These are phyloP conservation scores for Bombus consobrinus DNA, from an alignment of 1,140 invertebrate genomes.

Conservation along the genomic window DNA sequence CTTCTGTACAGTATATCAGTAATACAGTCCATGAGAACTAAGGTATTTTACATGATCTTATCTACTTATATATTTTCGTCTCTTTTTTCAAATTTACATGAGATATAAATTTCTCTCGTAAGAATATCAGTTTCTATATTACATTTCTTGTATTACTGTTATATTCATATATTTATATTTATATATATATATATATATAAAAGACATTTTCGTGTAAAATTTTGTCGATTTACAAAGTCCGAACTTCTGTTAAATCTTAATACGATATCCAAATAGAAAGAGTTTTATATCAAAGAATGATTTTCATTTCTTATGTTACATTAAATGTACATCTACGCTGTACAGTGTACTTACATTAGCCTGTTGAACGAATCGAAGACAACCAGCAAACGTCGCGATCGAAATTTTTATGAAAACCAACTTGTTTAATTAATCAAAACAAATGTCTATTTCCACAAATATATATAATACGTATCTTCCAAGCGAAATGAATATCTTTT, in stretches of 20 bases:
- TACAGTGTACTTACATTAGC: conserved; percentile 41
- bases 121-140: conserved; percentile 36
- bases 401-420: not conserved
- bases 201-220: not conserved
- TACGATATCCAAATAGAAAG: not conserved
- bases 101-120: conserved; percentile 19
- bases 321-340: conserved; percentile 39
- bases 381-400: not conserved
- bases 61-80: not conserved
- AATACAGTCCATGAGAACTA: conserved; percentile 13
- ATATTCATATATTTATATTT: conserved; percentile 4
- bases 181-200: conserved; percentile 7
- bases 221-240: not conserved
- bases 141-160: conserved; percentile 16
- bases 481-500: not conserved
- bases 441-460: not conserved
- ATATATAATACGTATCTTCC: not conserved
- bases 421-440: not conserved
- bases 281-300: conserved; percentile 20
- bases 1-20: conserved; percentile 21
- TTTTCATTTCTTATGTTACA: conserved; percentile 46
- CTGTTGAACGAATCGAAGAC: conserved; percentile 11
- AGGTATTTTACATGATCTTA: conserved; percentile 2
- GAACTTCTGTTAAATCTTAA: not conserved
- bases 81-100: conserved; percentile 12